phyloP scores from a whole-genome alignment of 2,797 vertebrate genomes.

The Periophthalmus magnuspinnatus region DNA sequence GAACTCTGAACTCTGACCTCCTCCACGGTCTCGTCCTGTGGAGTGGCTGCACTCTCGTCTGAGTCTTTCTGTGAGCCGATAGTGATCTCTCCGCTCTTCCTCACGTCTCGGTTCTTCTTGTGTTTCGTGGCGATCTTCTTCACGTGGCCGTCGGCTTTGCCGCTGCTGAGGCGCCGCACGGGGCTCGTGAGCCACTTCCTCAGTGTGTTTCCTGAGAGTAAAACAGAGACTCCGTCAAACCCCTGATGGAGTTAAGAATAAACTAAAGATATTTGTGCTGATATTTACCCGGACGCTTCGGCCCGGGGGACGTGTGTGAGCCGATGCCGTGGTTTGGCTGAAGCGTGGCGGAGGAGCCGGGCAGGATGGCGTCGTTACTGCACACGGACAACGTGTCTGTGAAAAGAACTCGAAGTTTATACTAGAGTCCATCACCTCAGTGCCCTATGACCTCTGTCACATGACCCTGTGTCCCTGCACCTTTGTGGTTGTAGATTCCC shows the following conservation, averaged over 20 bases:
- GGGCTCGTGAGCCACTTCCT: conserved; percentile 98
- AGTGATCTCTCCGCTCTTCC: conserved; percentile 86
- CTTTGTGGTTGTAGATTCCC: conserved; percentile 99
- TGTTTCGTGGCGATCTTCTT: conserved; percentile 97
- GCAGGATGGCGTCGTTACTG: conserved; percentile 95
- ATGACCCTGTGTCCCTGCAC: conserved; percentile 60
- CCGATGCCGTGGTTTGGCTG: conserved; percentile 89
- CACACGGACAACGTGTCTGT: conserved; percentile 94
- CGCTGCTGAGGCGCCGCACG: conserved; percentile 94
- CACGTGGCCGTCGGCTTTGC: conserved; percentile 94
- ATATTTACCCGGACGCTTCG: conserved; percentile 85
- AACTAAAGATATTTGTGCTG: not conserved
- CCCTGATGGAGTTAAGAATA: not conserved
- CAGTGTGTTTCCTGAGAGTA: conserved; percentile 85
- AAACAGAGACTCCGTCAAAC: too few relatives aligned
- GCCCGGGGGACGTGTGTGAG: conserved; percentile 93
- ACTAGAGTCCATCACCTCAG: not conserved
- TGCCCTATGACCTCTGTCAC: not conserved
- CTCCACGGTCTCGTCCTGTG: conserved; percentile 95
- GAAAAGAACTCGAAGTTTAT: not conserved
- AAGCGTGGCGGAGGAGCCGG: conserved; percentile 90
- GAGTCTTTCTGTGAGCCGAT: conserved; percentile 94
- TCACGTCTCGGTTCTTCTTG: conserved; percentile 94
- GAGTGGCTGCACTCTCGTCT: conserved; percentile 94
- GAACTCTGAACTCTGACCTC: conserved; percentile 79